A percentile compares a stretch with the other conserved stretches of the same genome.
Conservation (phyloP, 2,888 invertebrate species). For the Baronia brevicornis region DNA sequence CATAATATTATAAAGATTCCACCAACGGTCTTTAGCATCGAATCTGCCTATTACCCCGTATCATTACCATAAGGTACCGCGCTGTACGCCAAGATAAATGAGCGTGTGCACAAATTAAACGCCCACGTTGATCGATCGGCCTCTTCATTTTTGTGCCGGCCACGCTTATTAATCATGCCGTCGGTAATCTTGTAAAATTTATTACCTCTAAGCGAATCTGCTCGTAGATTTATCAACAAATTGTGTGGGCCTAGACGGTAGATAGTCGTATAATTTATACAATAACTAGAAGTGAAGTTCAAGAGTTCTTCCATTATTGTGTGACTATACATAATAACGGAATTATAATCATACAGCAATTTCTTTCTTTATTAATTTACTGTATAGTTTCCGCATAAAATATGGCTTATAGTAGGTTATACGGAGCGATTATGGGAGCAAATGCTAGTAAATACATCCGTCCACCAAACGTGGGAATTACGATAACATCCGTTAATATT, state of each 20-base stretch:
- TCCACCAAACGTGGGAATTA: no score
- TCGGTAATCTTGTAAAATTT: conserved; percentile 70
- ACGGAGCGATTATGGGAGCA: no score
- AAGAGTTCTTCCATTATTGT: no score
- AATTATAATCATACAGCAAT: no score
- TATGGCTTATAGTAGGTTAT: no score
- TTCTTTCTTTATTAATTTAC: no score
- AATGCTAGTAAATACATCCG: no score
- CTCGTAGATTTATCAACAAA: conserved; percentile 66
- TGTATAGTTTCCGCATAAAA: no score
- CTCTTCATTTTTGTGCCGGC: conserved; percentile 65
- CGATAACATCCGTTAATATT: no score
- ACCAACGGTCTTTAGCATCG: conserved; percentile 19
- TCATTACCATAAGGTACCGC: conserved; percentile 44
- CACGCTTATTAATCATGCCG: conserved; percentile 63
- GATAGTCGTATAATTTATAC: conserved; percentile 9
- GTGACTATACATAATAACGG: no score
- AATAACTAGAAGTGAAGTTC: conserved; percentile 7
- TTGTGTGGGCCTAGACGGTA: conserved; percentile 61
- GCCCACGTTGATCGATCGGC: conserved; percentile 70
- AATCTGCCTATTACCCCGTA: conserved; percentile 35
- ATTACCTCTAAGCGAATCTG: conserved; percentile 73
- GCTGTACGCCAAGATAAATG: conserved; percentile 65
- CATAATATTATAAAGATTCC: conserved; percentile 7
- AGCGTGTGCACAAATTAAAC: conserved; percentile 62